Conservation (phyloP, 2,113 vertebrate species). For the Platysteira castanea region DNA sequence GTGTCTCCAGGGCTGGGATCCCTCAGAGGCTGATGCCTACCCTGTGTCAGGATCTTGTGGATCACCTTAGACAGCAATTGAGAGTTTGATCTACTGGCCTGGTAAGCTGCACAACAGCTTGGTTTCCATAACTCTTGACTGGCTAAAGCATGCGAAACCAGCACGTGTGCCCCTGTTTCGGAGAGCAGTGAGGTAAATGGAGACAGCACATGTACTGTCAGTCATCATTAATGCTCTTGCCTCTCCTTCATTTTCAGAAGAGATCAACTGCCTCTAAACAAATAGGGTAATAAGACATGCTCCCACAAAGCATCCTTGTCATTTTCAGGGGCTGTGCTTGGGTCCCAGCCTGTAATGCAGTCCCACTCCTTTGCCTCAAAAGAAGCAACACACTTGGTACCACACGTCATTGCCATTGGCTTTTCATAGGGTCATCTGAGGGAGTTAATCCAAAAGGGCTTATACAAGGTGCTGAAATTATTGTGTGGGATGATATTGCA, state of each 20-base stretch:
- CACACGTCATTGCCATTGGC: fast-evolving
- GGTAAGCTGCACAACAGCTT: neutral
- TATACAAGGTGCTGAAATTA: neutral
- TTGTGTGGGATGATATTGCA: neutral
- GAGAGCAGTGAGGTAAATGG: neutral
- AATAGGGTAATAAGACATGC: neutral
- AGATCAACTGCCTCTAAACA: neutral
- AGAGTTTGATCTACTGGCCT: neutral
- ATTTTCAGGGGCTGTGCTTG: neutral
- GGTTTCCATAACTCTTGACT: neutral
- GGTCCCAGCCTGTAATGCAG: neutral
- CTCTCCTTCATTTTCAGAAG: neutral
- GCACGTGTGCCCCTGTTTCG: fast-evolving
- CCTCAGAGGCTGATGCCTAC: neutral
- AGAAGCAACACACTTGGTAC: neutral
- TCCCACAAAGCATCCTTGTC: neutral
- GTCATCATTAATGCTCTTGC: neutral
- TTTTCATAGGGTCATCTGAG: neutral
- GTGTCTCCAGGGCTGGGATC: neutral
- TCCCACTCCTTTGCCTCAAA: neutral
- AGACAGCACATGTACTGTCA: neutral
- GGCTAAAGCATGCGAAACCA: neutral
- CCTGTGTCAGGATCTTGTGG: neutral
- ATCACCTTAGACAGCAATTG: neutral
- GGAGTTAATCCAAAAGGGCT: neutral